A percentile compares a stretch with the other conserved stretches of the same genome.
Evolutionary conservation across 2,797 vertebrate genomes (phyloP).

Genomic region (Gymnopithys bicolor): DNA sequence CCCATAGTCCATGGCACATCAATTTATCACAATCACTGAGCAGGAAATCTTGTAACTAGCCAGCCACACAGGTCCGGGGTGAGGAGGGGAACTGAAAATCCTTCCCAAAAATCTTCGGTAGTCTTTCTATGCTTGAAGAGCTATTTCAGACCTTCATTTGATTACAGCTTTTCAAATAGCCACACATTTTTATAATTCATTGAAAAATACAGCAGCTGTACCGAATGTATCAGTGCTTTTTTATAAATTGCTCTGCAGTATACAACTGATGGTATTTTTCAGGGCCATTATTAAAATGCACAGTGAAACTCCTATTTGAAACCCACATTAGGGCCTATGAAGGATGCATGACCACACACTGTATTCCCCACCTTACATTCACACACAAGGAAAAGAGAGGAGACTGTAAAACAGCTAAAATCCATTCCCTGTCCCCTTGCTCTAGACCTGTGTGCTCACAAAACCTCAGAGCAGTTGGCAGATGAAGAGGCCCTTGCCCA

Average conservation of each 20-base stretch:
- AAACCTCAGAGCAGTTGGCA: background rate
- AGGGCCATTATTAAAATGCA: background rate
- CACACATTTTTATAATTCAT: background rate
- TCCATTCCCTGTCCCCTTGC: background rate
- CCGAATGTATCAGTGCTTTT: background rate
- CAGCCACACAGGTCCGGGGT: rapidly evolving
- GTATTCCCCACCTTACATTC: background rate
- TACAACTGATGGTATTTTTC: background rate
- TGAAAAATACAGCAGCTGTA: background rate
- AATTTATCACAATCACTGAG: background rate
- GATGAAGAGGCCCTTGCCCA: background rate
- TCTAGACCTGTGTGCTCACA: background rate
- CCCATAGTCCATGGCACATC: background rate
- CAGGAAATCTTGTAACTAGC: background rate
- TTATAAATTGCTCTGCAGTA: background rate
- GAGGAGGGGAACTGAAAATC: background rate
- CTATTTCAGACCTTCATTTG: background rate
- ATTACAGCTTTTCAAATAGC: background rate
- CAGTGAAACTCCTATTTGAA: background rate
- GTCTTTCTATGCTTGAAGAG: background rate
- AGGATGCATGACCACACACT: background rate
- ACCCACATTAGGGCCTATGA: background rate
- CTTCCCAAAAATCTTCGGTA: background rate
- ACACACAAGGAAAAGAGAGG: background rate
- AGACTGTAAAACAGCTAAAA: slow-evolving; percentile 19